These are phyloP conservation scores for Sarcoramphus papa DNA, from an alignment of 2,797 vertebrate genomes.

Conservation along the genomic window DNA sequence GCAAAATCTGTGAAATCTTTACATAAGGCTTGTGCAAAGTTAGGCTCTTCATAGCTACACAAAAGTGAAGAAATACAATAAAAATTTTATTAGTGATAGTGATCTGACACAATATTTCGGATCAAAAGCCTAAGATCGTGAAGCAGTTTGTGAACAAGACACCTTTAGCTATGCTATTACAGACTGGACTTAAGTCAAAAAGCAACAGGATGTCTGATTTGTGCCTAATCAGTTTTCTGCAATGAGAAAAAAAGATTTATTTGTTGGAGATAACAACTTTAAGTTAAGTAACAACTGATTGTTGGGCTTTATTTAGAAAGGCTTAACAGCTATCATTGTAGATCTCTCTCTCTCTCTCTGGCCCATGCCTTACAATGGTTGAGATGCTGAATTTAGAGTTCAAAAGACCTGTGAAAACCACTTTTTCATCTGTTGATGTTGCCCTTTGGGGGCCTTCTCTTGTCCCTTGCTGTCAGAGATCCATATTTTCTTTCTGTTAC, in stretches of 20 bases:
- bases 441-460: background rate
- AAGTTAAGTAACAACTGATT: background rate
- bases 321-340: background rate
- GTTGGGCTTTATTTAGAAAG: background rate
- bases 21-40: background rate
- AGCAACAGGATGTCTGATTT: background rate
- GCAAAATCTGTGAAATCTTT: background rate
- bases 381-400: background rate
- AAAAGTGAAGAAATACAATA: background rate
- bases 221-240: background rate
- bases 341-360: background rate
- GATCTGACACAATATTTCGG: background rate
- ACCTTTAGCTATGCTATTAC: background rate
- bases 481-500: background rate
- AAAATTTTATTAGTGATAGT: background rate
- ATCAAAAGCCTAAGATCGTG: background rate
- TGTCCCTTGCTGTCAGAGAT: background rate
- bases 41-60: background rate
- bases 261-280: background rate
- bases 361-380: background rate
- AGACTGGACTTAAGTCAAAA: background rate
- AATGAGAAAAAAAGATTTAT: background rate
- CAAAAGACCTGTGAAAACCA: background rate
- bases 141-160: background rate
- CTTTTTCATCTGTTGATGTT: background rate